phyloP scores from a whole-genome alignment of 2,888 invertebrate species.

The Lasioglossum oenotherae region DNA sequence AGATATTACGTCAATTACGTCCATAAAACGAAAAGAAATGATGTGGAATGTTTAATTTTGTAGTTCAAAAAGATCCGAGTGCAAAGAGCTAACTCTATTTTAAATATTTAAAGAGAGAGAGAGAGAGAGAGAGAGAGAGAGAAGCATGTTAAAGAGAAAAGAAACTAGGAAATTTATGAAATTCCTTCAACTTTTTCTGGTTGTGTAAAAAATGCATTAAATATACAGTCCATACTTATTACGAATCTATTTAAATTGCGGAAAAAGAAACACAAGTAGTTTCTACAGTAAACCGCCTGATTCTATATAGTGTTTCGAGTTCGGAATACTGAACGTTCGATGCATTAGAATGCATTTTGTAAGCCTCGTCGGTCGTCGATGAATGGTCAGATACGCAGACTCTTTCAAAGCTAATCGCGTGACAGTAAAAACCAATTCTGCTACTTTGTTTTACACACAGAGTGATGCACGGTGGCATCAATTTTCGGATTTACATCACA shows the following conservation, averaged over 20 bases:
- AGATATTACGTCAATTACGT: no score
- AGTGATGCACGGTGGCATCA: neutral
- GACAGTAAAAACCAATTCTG: neutral
- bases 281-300: neutral
- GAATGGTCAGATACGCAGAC: neutral
- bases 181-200: no score
- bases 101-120: no score
- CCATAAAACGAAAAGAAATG: no score
- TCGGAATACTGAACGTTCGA: neutral
- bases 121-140: no score
- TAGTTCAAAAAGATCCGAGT: no score
- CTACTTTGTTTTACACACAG: neutral
- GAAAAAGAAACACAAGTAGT: neutral
- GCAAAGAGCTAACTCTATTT: no score
- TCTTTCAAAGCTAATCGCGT: neutral
- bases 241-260: neutral
- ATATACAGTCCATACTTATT: no score
- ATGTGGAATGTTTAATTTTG: no score
- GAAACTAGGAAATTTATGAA: no score
- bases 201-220: no score
- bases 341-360: neutral
- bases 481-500: constrained; percentile 4
- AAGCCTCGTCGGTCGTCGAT: neutral
- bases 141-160: no score
- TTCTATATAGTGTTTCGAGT: neutral